Base-by-base conservation (phyloP, 2,888 invertebrate species). In the Atethmia centrago region DNA sequence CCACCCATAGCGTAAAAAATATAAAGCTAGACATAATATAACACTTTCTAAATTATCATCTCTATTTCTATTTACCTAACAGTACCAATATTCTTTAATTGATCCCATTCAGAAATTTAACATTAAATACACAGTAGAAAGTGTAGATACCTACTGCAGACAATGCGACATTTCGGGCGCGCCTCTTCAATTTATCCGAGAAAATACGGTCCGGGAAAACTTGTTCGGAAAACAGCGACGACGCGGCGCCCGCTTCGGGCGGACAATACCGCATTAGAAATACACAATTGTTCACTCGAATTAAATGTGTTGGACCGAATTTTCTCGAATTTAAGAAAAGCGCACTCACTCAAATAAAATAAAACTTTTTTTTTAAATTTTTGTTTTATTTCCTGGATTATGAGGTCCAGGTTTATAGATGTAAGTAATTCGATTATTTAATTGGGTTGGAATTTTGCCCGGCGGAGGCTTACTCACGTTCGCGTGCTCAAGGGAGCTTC, bases 401-500 rank as follows among this genome's bases (percentile, higher is more conserved):
- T 47, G 2, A 45, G 40, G 19, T 14, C 5, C 2, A 12, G 19
- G 12, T 40, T 66, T 53, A 53, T 51, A 45, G 0, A 25, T 25
- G n/a, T 14, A 31, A 14, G 3, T 47, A 7, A 62, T 49, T 65
- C 9, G n/a, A 66, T 62, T 61, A 74, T 77, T 74, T 66, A 58
- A 28, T 53, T 19, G 19, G 31, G 40, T 77, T 45, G 31, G 47
- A 61, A 55, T 55, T 42, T 14, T 49, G 53, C 42, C 77, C 36
- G 64, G 28, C 77, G 53, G n/a, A 28, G 42, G 51, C 59, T 74
- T 74, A 74, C 80, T 66, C 80, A 77, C 77, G 80, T 77, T 77
- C 80, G 75, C 77, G 81, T 80, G 81, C 77, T 62, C 77, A 77
- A 74, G 62, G 51, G 75, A 77, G 75, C 81, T 80, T 74, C 75